These are phyloP conservation scores for Tinea semifulvella DNA, from an alignment of 2,888 invertebrate species.

Conservation along the genomic window DNA sequence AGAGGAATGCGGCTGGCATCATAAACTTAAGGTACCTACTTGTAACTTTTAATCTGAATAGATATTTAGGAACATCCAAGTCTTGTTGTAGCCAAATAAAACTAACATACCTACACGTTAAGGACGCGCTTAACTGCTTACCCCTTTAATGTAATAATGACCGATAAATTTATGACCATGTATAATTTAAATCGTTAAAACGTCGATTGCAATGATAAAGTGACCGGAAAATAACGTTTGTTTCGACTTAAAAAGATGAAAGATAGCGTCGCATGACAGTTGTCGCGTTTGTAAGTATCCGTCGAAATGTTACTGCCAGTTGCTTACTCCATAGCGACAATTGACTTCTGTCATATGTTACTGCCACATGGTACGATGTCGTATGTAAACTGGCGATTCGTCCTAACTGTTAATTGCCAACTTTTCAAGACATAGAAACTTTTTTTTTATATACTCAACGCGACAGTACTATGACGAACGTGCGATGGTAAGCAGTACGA, in stretches of 20 bases:
- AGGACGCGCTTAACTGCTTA: background rate
- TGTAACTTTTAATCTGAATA: no score
- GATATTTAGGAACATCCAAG: no score
- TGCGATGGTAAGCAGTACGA: no score
- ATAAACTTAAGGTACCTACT: no score
- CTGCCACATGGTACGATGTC: no score
- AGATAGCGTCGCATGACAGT: slow-evolving; percentile 12
- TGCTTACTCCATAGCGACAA: background rate
- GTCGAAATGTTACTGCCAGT: background rate
- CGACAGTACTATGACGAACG: no score
- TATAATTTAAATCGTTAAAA: slow-evolving; percentile 11
- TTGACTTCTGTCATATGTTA: background rate
- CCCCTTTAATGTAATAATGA: slow-evolving; percentile 4
- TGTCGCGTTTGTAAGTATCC: slow-evolving; percentile 6
- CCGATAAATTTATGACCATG: slow-evolving; percentile 5
- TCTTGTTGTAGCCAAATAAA: no score
- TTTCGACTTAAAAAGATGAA: slow-evolving; percentile 12
- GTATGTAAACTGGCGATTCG: no score
- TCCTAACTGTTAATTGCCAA: no score
- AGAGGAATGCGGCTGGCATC: no score
- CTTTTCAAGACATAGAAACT: no score
- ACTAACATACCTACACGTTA: background rate
- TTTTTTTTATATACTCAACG: no score
- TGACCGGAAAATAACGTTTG: slow-evolving; percentile 14
- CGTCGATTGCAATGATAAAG: slow-evolving; percentile 12